Conservation (phyloP, 2,113 vertebrate genomes). For the Rhea americana region DNA sequence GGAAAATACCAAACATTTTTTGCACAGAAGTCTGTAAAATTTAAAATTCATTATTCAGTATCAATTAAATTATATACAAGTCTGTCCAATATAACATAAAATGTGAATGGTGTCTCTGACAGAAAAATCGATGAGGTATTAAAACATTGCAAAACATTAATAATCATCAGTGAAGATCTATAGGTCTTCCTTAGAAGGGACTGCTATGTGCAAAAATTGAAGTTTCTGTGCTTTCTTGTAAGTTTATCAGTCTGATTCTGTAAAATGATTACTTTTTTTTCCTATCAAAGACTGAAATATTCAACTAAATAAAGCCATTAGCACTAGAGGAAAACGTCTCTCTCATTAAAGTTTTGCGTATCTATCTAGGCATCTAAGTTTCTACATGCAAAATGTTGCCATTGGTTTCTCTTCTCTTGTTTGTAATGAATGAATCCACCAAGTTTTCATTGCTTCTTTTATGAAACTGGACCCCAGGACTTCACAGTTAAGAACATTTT, state of each 20-base stretch:
- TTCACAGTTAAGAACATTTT: neutral
- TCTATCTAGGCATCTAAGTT: neutral
- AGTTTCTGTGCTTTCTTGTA: neutral
- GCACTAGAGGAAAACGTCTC: neutral
- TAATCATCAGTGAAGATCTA: neutral
- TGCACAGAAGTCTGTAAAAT: neutral
- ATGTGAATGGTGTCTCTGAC: neutral
- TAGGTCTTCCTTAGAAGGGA: neutral
- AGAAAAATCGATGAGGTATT: neutral
- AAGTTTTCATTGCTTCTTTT: neutral
- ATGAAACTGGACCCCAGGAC: neutral
- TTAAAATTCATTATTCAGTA: neutral
- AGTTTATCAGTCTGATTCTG: neutral
- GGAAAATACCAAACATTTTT: neutral
- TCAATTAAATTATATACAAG: neutral
- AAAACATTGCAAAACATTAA: neutral
- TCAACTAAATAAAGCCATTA: neutral
- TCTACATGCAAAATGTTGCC: neutral
- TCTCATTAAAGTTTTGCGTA: too few species aligned
- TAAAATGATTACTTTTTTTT: neutral
- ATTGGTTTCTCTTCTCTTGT: neutral
- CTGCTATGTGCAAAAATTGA: neutral
- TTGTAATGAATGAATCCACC: neutral
- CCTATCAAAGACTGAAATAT: neutral
- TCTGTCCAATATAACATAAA: neutral